Evolutionary conservation across 1,140 invertebrate genomes (phyloP).

Genomic region (Vanessa tameamea): DNA sequence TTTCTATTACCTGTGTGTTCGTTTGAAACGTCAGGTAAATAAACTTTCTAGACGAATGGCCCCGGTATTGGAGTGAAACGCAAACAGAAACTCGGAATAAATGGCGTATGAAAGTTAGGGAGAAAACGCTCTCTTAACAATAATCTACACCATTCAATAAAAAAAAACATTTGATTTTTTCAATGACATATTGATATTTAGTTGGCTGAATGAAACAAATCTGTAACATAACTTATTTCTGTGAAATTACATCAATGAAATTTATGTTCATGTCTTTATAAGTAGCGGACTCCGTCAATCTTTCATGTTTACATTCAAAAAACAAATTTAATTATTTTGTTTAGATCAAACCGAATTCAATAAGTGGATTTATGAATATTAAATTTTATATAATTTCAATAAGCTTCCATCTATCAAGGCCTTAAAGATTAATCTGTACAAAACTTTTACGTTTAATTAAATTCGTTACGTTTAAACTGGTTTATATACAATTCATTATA

Average conservation of each 20-base stretch:
- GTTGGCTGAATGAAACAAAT: constrained; percentile 35
- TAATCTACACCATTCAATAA: constrained; percentile 54
- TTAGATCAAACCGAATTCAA: not conserved
- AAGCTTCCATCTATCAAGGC: not conserved
- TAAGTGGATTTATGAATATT: constrained; percentile 9
- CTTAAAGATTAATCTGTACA: not conserved
- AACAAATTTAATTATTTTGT: constrained; percentile 1
- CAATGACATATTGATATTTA: constrained; percentile 47
- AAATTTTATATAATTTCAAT: not conserved
- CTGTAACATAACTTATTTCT: constrained; percentile 4
- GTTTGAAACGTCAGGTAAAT: constrained; percentile 50
- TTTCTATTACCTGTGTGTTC: constrained; percentile 29
- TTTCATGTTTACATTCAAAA: constrained; percentile 1
- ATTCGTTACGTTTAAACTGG: not conserved
- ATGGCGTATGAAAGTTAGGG: constrained; percentile 60
- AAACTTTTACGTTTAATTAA: not conserved
- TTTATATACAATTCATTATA: not conserved
- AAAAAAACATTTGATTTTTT: constrained; percentile 45
- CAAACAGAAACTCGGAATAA: constrained; percentile 65
- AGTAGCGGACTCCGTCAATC: constrained; percentile 1
- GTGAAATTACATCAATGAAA: constrained; percentile 9
- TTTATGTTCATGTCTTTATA: constrained; percentile 3
- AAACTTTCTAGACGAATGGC: constrained; percentile 62
- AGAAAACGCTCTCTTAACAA: constrained; percentile 48
- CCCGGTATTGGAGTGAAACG: constrained; percentile 56